Base-by-base conservation (phyloP, 2,888 invertebrate species). In the Cactoblastis cactorum region DNA sequence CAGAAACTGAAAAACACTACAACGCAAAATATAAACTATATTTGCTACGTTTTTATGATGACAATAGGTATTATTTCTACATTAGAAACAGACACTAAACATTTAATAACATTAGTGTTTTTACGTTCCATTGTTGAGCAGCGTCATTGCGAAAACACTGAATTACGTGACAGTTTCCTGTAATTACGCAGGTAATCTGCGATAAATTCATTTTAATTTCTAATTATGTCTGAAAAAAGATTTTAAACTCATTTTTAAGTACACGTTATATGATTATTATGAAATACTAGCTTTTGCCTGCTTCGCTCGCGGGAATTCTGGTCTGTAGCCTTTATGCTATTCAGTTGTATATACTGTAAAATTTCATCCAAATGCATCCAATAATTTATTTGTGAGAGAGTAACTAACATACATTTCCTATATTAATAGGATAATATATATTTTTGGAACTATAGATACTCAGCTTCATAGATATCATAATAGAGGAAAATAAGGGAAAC, bases 31-130 rank as follows among this genome's bases (percentile, higher is more conserved):
- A 65, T 61, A 61, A 62, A n/a, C 57, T 61, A 74, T 59, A n/a
- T n/a, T n/a, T 69, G 69, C 61, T 62, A 63, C 77, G 79, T 75
- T 73, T 65, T 62, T 69, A 72, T 28, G 14, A 71, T 71, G 62
- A 68, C 68, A 68, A 74, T 71, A 28, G 8, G 28, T 28, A 74
- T 79, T 85, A 84, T 84, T 79, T 81, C 58, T 67, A 69, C 78
- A 81, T 83, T 80, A 83, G 73, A 65, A 61, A 56, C 57, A 55
- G 59, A 57, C 58, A 55, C 52, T 52, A 63, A 65, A 62, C 68
- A 69, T 69, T 63, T 55, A 53, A 60, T 64, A 58, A 60, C 52
- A 51, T 62, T 65, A 62, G 66, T 37, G 41, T 22, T 18, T 71
- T 71, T 69, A 67, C 61, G 59, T 64, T 53, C 63, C 57, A 71